Base-by-base conservation (phyloP, 2,888 invertebrate genomes). In the Theretra japonica region DNA sequence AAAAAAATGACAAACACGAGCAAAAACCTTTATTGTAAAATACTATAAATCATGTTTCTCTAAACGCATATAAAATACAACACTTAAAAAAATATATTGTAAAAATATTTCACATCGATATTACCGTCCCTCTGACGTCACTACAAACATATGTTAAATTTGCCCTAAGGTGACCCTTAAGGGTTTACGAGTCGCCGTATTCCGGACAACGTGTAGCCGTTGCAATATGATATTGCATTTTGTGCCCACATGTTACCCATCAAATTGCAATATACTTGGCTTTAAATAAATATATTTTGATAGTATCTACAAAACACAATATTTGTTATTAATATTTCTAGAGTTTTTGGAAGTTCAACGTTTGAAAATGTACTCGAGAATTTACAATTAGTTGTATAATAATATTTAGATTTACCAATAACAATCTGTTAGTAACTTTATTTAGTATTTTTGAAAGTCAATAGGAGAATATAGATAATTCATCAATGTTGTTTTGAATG, bases 191-290 rank as follows among this genome's bases (percentile, higher is more conserved):
- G 79, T 73, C 69, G 73, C 80, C 83, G 78, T 86, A 85, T 84
- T 81, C 79, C 62, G 28, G 73, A 73, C 80, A 77, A 78, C 77
- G 79, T 76, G 80, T 65, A 76, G 73, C 75, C 48, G 78, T 65
- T 82, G 84, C 83, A 82, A 82, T 86, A 82, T 82, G 83, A 85
- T 85, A 86, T 86, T 85, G 86, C 84, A 84, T 83, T 83, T 82
- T 75, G 77, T 82, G 77, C 41, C 82, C 86, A 86, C 74, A 76
- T 85, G 84, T 62, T 68, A n/a, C 23, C 11, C 68, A 71, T 30
- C 41, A 41, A 60, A 70, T 58, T 68, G 58, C 70, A 68, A 70
- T 58, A 65, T 68, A 41, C 41, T 15, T 48, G n/a, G 21, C 48
- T 33, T 65, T 65, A 41, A 41, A 41, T 58, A 48, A 56, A 23